Conservation (phyloP, 2,888 invertebrate species). For the Empis stercorea region DNA sequence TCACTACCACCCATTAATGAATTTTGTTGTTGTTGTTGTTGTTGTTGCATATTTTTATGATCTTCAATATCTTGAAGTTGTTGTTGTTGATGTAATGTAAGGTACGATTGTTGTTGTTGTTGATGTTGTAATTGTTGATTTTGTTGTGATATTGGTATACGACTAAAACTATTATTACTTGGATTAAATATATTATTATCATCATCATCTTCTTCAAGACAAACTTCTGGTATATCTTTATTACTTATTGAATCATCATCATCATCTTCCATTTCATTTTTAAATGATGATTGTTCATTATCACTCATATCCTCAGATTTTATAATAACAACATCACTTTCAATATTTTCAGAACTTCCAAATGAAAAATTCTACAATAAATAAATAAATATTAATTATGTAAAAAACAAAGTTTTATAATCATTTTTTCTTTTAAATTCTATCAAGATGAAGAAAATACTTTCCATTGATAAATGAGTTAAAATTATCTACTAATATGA, state of each 20-base stretch:
- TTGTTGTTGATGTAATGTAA: neutral
- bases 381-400: neutral
- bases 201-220: slow-evolving; percentile 30
- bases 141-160: slow-evolving; percentile 6
- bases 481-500: too few relatives aligned
- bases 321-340: slow-evolving; percentile 32
- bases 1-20: slow-evolving; percentile 24
- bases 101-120: slow-evolving; percentile 14
- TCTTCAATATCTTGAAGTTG: neutral
- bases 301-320: slow-evolving; percentile 35
- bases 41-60: slow-evolving; percentile 3
- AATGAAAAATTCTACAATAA: slow-evolving; percentile 10
- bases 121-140: slow-evolving; percentile 11
- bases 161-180: slow-evolving; percentile 1
- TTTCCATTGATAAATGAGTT: too few relatives aligned
- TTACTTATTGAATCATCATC: slow-evolving; percentile 32
- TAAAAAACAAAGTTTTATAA: too few relatives aligned
- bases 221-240: slow-evolving; percentile 33
- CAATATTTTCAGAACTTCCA: slow-evolving; percentile 21
- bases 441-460: too few relatives aligned
- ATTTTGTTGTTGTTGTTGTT: slow-evolving; percentile 13
- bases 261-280: slow-evolving; percentile 22
- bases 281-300: slow-evolving; percentile 28
- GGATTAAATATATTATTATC: slow-evolving; percentile 28
- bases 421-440: too few relatives aligned